Percentiles rank a stretch among this genome's conserved stretches.
Evolutionary conservation across 2,888 invertebrate species (phyloP).

Genomic region (Micropterix aruncella): DNA sequence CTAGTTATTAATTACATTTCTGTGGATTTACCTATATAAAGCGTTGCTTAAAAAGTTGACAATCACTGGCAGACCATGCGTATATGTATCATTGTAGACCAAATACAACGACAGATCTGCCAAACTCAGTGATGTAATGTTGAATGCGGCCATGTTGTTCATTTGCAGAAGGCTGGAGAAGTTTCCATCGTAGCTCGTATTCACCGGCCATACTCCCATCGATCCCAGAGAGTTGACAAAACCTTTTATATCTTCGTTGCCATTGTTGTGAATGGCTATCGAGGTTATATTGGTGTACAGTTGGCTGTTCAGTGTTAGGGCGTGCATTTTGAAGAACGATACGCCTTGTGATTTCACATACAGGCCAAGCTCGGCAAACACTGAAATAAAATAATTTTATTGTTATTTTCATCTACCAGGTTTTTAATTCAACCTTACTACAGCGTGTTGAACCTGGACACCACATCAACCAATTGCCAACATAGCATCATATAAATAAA

Average conservation of each 20-base stretch:
- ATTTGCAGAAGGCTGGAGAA: conserved; percentile 46
- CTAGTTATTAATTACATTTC: too few relatives aligned
- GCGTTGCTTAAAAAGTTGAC: conserved; percentile 59
- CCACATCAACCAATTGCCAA: too few relatives aligned
- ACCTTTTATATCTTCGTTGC: conserved; percentile 24
- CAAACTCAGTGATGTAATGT: conserved; percentile 37
- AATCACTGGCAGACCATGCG: conserved; percentile 65
- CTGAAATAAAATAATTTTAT: conserved; percentile 18
- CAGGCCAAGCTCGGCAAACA: conserved; percentile 52
- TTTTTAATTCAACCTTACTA: too few relatives aligned
- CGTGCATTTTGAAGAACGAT: conserved; percentile 46
- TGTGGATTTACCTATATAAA: conserved; percentile 54
- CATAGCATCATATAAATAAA: too few relatives aligned
- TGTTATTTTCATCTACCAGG: background rate
- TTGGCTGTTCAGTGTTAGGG: conserved; percentile 44
- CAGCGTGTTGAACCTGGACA: too few relatives aligned
- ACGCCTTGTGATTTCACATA: conserved; percentile 48
- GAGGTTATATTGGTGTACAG: conserved; percentile 45
- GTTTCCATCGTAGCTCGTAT: conserved; percentile 47
- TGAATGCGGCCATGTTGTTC: conserved; percentile 53
- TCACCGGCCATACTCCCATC: conserved; percentile 27
- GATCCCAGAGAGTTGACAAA: conserved; percentile 25
- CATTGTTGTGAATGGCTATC: conserved; percentile 46
- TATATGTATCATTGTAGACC: conserved; percentile 65
- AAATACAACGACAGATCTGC: conserved; percentile 44